These are phyloP conservation scores for Hecatera dysodea DNA, from an alignment of 2,888 invertebrate species.

Conservation along the genomic window DNA sequence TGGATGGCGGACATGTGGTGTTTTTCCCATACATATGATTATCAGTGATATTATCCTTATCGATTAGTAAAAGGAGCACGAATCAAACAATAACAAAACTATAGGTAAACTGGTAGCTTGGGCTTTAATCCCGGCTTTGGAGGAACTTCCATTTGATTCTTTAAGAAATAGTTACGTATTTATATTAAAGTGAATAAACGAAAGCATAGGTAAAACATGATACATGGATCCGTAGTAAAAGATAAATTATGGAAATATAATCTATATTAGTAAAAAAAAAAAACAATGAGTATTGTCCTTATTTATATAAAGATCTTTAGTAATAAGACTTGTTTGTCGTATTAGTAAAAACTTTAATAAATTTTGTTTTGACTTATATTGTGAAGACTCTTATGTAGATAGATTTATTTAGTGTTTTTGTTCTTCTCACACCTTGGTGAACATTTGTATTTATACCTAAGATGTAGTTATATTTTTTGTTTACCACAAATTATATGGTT, in stretches of 20 bases:
- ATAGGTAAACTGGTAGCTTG: neutral
- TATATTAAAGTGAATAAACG: too few species aligned
- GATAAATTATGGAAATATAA: slow-evolving; percentile 18
- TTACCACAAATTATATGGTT: slow-evolving; percentile 46
- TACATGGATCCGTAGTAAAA: neutral
- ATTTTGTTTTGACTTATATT: slow-evolving; percentile 27
- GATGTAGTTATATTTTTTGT: slow-evolving; percentile 49
- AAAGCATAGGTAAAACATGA: neutral
- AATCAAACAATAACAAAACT: neutral
- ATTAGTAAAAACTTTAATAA: slow-evolving; percentile 10
- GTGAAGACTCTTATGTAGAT: neutral
- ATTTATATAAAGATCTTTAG: slow-evolving; percentile 1
- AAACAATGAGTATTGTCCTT: slow-evolving; percentile 14
- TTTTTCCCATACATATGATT: neutral
- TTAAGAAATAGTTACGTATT: too few species aligned
- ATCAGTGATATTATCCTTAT: slow-evolving; percentile 1
- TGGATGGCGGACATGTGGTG: neutral
- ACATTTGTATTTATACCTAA: slow-evolving; percentile 24
- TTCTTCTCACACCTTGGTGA: slow-evolving; percentile 26
- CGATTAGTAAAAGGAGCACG: neutral
- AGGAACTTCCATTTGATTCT: too few species aligned
- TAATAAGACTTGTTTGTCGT: slow-evolving; percentile 3
- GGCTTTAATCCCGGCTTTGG: too few species aligned
- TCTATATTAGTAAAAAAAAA: slow-evolving; percentile 16
- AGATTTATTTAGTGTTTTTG: slow-evolving; percentile 42